Base-by-base conservation (phyloP, 2,113 vertebrate genomes). In the Marmota flaviventris region DNA sequence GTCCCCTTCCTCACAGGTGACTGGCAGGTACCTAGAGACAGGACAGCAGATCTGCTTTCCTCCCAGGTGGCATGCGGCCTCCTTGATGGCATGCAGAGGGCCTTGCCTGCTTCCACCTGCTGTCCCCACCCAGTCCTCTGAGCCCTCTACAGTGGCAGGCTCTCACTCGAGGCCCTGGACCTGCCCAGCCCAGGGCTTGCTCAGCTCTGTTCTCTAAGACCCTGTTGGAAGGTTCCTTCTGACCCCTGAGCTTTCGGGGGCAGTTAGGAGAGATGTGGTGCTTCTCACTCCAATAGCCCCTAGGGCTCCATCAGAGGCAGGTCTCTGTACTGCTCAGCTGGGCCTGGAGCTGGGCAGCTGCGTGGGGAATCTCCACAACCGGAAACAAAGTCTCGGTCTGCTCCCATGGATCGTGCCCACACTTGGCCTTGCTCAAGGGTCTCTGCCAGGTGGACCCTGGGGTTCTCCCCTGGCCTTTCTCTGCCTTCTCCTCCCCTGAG, bases 331-430 rank as follows among this genome's bases (percentile, higher is more conserved):
- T 7, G 4, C 11, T 8, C 2, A 48, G 29, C 25, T 4, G 25
- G 25, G 7, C 8, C 32, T 11, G 42, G 13, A 70, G 39, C 70
- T 11, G 42, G 56, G 73, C 61, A 0, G 1, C 25, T 1, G 24
- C 29, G 20, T 8, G 56, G n/a, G 20, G 29, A 18, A 3, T 13
- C 61, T 27, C 69, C 17, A 4, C 0, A 8, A 8, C 4, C 2
- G 11, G 79, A 53, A 27, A n/a, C 53, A 20, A 78, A 12, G 29
- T 4, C 65, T 45, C 29, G 20, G 32, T 51, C 56, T 12, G 20
- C 6, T 20, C 0, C 0, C 11, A 24, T 22, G 45, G 20, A 25
- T 34, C 16, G 12, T 0, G 1, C 7, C 12, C 25, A 25, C n/a
- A 24, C 8, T 63, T 32, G 25, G 76, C 12, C 3, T 79, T 42